A percentile compares a stretch with the other conserved stretches of the same genome.
Evolutionary conservation across 2,888 invertebrate species (phyloP).

Genomic region (Cordilura impudica): DNA sequence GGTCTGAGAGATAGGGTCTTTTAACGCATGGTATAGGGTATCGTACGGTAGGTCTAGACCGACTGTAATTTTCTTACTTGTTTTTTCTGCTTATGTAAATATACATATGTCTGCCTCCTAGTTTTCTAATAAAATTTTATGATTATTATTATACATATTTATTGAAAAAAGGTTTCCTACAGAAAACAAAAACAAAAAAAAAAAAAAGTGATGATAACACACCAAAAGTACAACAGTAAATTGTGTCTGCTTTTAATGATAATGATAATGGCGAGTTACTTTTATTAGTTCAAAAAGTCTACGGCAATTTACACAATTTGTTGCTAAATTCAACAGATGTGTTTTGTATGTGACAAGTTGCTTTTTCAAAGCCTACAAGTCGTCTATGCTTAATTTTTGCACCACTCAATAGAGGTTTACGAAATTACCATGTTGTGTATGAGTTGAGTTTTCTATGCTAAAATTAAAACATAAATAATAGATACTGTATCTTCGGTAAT

Average conservation of each 20-base stretch:
- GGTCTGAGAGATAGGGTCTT: no score
- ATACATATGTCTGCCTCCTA: not conserved
- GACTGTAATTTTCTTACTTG: no score
- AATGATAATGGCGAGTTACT: not conserved
- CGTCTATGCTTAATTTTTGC: not conserved
- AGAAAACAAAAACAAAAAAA: not conserved
- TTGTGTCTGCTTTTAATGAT: not conserved
- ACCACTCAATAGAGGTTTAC: not conserved
- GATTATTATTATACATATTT: not conserved
- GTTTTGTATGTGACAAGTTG: slow-evolving; percentile 23
- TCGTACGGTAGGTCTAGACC: no score
- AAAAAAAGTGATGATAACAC: no score
- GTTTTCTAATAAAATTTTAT: not conserved
- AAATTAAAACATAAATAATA: no score
- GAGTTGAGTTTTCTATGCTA: not conserved
- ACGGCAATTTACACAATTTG: slow-evolving; percentile 23
- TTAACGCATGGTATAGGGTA: no score
- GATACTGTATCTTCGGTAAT: no score
- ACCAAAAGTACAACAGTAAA: no score
- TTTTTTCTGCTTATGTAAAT: no score
- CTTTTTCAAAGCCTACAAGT: slow-evolving; percentile 25
- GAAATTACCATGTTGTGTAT: not conserved
- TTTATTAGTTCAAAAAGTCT: not conserved
- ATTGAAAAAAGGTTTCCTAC: not conserved
- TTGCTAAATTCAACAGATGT: slow-evolving; percentile 49